Percentiles rank a stretch among this genome's conserved stretches.
phyloP scores from a whole-genome alignment of 2,888 invertebrate species.

The Cabera pusaria region DNA sequence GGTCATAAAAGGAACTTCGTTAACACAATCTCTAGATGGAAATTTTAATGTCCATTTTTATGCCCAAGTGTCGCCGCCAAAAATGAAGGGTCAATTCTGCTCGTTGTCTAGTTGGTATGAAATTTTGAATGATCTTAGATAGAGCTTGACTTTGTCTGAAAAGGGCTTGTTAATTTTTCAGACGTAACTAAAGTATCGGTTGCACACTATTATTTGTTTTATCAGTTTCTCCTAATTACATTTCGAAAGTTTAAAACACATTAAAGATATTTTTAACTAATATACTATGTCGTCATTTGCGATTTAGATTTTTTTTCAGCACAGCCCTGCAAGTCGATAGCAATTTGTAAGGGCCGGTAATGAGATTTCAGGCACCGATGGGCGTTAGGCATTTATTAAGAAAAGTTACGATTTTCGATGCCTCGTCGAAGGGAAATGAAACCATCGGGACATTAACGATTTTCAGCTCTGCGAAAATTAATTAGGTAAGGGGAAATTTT shows the following conservation, averaged over 20 bases:
- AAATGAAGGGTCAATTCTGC: slow-evolving; percentile 4
- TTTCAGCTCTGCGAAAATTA: too few relatives aligned
- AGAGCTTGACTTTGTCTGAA: too few relatives aligned
- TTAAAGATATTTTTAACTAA: too few relatives aligned
- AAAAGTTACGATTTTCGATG: slow-evolving; percentile 43
- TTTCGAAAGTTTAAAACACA: too few relatives aligned
- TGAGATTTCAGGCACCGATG: slow-evolving; percentile 57
- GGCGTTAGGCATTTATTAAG: slow-evolving; percentile 51
- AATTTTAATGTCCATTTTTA: slow-evolving; percentile 26
- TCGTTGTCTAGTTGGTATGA: too few relatives aligned
- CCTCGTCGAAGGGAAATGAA: slow-evolving; percentile 36
- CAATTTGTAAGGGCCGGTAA: slow-evolving; percentile 61
- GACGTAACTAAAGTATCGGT: too few relatives aligned
- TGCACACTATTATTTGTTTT: too few relatives aligned
- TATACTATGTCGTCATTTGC: too few relatives aligned
- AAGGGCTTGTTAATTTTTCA: too few relatives aligned
- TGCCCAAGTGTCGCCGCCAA: slow-evolving; percentile 7
- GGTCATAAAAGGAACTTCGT: slow-evolving; percentile 34
- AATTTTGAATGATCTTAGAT: too few relatives aligned
- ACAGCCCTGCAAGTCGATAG: slow-evolving; percentile 52
- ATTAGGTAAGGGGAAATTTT: too few relatives aligned
- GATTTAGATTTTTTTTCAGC: slow-evolving; percentile 19
- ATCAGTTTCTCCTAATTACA: too few relatives aligned
- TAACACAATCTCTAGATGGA: slow-evolving; percentile 41
- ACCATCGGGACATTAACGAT: slow-evolving; percentile 25